Percentiles rank a stretch among this genome's conserved stretches.
Evolutionary conservation across 2,797 vertebrate genomes (phyloP).

Genomic region (Urocyon cinereoargenteus): DNA sequence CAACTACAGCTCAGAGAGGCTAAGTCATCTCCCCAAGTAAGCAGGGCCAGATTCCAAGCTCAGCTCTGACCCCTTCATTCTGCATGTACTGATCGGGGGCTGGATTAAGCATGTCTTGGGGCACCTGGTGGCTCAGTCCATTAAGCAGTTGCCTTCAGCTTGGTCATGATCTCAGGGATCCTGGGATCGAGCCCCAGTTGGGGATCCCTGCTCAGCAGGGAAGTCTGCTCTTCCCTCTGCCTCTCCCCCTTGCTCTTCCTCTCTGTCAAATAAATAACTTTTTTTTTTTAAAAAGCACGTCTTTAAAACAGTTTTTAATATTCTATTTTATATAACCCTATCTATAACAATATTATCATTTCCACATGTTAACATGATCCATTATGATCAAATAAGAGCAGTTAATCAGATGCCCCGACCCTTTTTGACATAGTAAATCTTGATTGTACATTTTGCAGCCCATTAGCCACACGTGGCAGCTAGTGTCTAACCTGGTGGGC

Average conservation of each 20-base stretch:
- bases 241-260: not conserved
- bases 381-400: not conserved
- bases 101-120: not conserved
- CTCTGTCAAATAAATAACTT: not conserved
- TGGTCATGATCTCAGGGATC: not conserved
- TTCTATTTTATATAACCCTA: slow-evolving; percentile 6
- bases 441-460: not conserved
- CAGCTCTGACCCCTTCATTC: not conserved
- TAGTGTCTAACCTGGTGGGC: not conserved
- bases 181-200: not conserved
- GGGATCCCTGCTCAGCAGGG: not conserved
- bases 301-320: not conserved
- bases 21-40: not conserved
- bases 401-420: not conserved
- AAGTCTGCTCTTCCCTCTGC: not conserved
- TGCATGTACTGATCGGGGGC: not conserved
- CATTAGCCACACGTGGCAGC: not conserved
- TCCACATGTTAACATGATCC: not conserved
- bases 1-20: not conserved
- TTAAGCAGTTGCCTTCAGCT: not conserved
- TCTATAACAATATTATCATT: not conserved
- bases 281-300: not conserved
- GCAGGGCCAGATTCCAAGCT: not conserved
- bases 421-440: not conserved
- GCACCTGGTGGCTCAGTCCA: no score